Conservation (phyloP, 2,797 vertebrate species). For the Dicrostonyx torquatus region DNA sequence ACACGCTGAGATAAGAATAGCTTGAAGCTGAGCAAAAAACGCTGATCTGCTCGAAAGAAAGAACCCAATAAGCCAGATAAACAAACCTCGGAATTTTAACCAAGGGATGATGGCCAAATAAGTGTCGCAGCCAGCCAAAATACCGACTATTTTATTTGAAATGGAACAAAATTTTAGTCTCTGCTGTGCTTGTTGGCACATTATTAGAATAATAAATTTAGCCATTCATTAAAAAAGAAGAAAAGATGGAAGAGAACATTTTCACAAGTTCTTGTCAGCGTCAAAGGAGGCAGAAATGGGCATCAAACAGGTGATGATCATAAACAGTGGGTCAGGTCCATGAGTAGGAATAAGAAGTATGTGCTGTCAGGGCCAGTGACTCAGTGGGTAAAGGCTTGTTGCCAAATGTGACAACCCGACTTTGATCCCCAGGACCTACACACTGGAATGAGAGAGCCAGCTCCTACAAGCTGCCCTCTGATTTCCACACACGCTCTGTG, state of each 20-base stretch:
- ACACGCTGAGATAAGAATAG: conserved; percentile 76
- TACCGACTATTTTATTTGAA: conserved; percentile 82
- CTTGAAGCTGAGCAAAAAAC: conserved; percentile 69
- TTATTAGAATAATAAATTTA: conserved; percentile 73
- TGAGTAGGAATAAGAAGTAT: background rate
- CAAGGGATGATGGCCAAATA: conserved; percentile 73
- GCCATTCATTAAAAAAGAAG: conserved; percentile 68
- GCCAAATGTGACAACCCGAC: background rate
- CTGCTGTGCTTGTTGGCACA: conserved; percentile 72
- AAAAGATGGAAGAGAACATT: background rate
- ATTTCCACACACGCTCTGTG: too few relatives aligned
- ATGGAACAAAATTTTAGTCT: conserved; percentile 79
- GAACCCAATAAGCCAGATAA: conserved; percentile 80
- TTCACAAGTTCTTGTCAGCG: background rate
- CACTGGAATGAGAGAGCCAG: background rate
- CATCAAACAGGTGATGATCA: background rate
- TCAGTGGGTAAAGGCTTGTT: background rate
- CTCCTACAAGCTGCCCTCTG: background rate
- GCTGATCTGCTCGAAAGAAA: conserved; percentile 81
- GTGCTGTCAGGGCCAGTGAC: background rate
- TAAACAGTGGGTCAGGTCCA: background rate
- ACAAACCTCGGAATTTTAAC: conserved; percentile 81
- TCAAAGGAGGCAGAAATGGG: background rate
- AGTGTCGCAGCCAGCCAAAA: conserved; percentile 83
- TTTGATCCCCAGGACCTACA: background rate